Percentiles rank a stretch among this genome's conserved stretches.
phyloP scores from a whole-genome alignment of 92 coral and sea anemone genomes.

The Epizoanthus rinbou region DNA sequence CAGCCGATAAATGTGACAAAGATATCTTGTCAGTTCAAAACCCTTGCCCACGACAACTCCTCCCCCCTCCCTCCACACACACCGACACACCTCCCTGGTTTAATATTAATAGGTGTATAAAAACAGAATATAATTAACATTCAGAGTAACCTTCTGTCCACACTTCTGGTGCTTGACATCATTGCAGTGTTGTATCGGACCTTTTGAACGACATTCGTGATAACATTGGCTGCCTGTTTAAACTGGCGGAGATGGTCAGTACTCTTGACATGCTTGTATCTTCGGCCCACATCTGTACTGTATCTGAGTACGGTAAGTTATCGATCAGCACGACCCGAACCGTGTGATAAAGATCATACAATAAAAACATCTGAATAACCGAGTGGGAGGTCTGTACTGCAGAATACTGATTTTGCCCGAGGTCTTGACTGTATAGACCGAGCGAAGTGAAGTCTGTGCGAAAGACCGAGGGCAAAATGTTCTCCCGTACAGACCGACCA shows the following conservation, averaged over 20 bases:
- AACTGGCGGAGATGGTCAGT: slow-evolving; percentile 93
- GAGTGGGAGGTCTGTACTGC: too few species aligned
- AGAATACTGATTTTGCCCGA: too few species aligned
- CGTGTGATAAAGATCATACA: too few species aligned
- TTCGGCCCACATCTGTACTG: slow-evolving; percentile 87
- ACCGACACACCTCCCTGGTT: background rate
- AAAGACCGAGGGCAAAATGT: too few species aligned
- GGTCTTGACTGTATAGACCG: too few species aligned
- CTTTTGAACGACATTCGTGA: slow-evolving; percentile 90
- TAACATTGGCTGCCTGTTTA: slow-evolving; percentile 92
- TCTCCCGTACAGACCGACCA: too few species aligned
- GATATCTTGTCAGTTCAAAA: too few species aligned
- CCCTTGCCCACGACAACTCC: background rate
- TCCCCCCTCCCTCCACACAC: background rate
- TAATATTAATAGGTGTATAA: too few species aligned
- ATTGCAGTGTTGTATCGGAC: slow-evolving; percentile 87
- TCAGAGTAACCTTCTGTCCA: too few species aligned
- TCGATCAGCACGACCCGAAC: background rate
- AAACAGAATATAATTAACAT: background rate
- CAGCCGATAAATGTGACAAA: too few species aligned
- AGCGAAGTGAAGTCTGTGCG: too few species aligned
- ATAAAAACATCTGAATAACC: too few species aligned
- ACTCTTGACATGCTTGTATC: slow-evolving; percentile 93
- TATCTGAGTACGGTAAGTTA: slow-evolving; percentile 88
- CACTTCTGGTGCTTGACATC: background rate